Conservation (phyloP, 2,797 vertebrate genomes). For the Neostethus bicornis region DNA sequence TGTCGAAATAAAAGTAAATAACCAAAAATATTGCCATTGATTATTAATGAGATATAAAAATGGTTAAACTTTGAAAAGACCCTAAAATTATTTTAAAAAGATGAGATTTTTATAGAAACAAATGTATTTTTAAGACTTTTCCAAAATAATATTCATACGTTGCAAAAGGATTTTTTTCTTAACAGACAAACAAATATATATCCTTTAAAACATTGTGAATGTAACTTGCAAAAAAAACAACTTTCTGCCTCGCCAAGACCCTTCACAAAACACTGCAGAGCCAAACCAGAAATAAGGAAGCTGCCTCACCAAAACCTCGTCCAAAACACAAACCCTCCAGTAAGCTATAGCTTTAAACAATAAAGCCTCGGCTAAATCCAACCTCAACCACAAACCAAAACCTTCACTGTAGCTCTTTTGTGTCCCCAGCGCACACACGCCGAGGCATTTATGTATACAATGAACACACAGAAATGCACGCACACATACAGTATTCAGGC, state of each 20-base stretch:
- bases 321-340: slow-evolving; percentile 54
- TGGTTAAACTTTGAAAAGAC: no score
- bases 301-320: slow-evolving; percentile 54
- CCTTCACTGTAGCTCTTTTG: slow-evolving; percentile 48
- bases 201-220: not conserved
- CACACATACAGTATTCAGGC: slow-evolving; percentile 16
- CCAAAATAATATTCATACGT: not conserved
- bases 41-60: no score
- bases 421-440: slow-evolving; percentile 25
- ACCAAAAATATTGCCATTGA: no score
- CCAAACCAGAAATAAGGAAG: slow-evolving; percentile 40
- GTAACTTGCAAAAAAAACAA: not conserved
- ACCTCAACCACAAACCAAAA: slow-evolving; percentile 64
- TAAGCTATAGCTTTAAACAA: slow-evolving; percentile 55
- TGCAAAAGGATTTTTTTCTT: not conserved
- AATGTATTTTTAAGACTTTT: no score
- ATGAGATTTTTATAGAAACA: no score
- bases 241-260: slow-evolving; percentile 1
- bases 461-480: slow-evolving; percentile 1
- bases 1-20: no score
- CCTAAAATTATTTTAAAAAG: no score
- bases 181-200: not conserved
- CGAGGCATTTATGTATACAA: slow-evolving; percentile 6
- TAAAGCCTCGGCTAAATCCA: slow-evolving; percentile 49
- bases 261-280: slow-evolving; percentile 11